phyloP scores from a whole-genome alignment of 2,113 vertebrate species.

The Pandion haliaetus region DNA sequence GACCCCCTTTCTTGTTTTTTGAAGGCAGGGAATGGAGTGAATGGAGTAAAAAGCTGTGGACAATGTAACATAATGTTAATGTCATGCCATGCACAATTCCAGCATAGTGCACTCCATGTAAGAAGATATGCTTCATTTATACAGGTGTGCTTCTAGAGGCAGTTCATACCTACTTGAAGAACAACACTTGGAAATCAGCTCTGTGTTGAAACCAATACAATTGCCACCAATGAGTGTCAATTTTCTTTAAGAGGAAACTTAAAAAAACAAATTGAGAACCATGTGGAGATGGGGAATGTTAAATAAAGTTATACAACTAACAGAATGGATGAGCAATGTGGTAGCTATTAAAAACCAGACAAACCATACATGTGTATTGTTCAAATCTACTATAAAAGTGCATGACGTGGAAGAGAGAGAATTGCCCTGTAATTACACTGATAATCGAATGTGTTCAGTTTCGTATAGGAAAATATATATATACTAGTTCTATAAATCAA shows the following conservation, averaged over 20 bases:
- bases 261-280: neutral
- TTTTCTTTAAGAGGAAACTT: neutral
- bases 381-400: constrained; percentile 24
- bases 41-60: neutral
- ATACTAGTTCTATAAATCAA: neutral
- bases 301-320: constrained; percentile 6
- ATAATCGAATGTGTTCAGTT: constrained; percentile 20
- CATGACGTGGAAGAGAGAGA: neutral
- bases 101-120: neutral
- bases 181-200: neutral
- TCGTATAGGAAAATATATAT: neutral
- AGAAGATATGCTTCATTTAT: neutral
- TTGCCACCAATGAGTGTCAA: neutral
- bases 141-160: neutral
- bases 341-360: constrained; percentile 46
- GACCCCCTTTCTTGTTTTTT: neutral
- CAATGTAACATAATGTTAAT: neutral
- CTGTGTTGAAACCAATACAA: neutral
- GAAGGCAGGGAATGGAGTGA: neutral
- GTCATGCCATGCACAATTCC: neutral
- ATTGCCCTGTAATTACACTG: constrained; percentile 23
- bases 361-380: constrained; percentile 28
- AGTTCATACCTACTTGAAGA: neutral
- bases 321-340: constrained; percentile 27
- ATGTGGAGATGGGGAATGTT: neutral